phyloP scores from a whole-genome alignment of 2,888 invertebrate genomes.

The Diachrysia chrysitis region DNA sequence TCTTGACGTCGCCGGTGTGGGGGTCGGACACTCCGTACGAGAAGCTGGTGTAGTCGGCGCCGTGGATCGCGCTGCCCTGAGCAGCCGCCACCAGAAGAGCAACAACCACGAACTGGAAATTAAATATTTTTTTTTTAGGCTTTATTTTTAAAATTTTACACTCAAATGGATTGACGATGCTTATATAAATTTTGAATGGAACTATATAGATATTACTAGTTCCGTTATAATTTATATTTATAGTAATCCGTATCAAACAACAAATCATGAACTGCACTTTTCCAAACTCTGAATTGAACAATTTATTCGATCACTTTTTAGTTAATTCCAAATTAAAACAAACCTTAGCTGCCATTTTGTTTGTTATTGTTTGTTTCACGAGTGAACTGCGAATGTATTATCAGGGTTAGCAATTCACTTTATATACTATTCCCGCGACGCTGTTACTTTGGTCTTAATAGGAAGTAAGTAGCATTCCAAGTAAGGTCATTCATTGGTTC shows the following conservation, averaged over 20 bases:
- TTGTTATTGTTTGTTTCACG: conserved; percentile 80
- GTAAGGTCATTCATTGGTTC: conserved; percentile 78
- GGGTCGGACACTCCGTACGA: conserved; percentile 85
- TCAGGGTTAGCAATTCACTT: conserved; percentile 74
- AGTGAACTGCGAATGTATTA: conserved; percentile 84
- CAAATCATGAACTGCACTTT: too few relatives aligned
- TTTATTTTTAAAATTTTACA: neutral
- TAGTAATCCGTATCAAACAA: too few relatives aligned
- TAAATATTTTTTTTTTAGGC: neutral
- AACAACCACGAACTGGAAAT: conserved; percentile 83
- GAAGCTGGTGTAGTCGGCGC: conserved; percentile 83
- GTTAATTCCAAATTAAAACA: conserved; percentile 25
- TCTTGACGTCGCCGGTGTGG: conserved; percentile 86
- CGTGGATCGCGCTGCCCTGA: conserved; percentile 80
- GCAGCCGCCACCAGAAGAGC: conserved; percentile 84
- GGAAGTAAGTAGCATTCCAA: conserved; percentile 82
- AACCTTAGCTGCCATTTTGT: conserved; percentile 88
- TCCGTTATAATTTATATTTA: too few relatives aligned
- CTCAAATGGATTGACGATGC: too few relatives aligned
- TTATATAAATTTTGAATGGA: too few relatives aligned
- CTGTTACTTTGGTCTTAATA: conserved; percentile 80
- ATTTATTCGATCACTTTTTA: neutral
- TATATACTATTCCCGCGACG: conserved; percentile 77
- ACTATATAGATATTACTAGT: too few relatives aligned
- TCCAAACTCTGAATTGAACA: conserved; percentile 41